Evolutionary conservation across 1,140 invertebrate genomes (phyloP).

Genomic region (Bombus soroeensis): DNA sequence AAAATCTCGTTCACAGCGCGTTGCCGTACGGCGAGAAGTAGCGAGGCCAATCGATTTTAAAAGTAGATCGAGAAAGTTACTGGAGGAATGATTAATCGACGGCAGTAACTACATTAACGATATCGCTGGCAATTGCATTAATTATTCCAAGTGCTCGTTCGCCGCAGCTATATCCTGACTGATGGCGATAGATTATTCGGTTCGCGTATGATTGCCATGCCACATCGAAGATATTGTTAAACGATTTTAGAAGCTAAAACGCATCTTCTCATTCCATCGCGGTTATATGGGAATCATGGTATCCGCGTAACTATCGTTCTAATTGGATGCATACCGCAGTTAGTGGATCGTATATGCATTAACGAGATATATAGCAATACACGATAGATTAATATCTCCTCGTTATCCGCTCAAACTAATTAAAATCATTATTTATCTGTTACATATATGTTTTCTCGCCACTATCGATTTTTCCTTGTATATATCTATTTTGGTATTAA

Average conservation of each 20-base stretch:
- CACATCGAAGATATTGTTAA: constrained; percentile 54
- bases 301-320: constrained; percentile 47
- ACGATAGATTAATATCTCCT: constrained; percentile 45
- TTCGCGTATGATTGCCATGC: constrained; percentile 32
- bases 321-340: constrained; percentile 55
- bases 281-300: constrained; percentile 41
- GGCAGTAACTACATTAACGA: constrained; percentile 66
- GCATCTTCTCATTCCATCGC: constrained; percentile 38
- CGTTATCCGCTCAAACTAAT: constrained; percentile 43
- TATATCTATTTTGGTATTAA: constrained; percentile 62
- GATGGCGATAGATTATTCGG: constrained; percentile 52
- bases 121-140: constrained; percentile 65
- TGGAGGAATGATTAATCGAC: constrained; percentile 63
- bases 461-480: neutral
- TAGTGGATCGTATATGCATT: constrained; percentile 52
- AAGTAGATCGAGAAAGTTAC: constrained; percentile 55
- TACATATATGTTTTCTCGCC: no score
- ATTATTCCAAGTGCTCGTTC: constrained; percentile 67
- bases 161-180: constrained; percentile 49
- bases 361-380: constrained; percentile 37
- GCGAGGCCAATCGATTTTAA: constrained; percentile 32
- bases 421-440: constrained; percentile 24
- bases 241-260: constrained; percentile 54
- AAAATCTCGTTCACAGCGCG: constrained; percentile 3
- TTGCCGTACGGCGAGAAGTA: no score